Percentiles rank a stretch among this genome's conserved stretches.
Conservation (phyloP, 92 coral and sea anemone genomes). For the Bergia sp. region DNA sequence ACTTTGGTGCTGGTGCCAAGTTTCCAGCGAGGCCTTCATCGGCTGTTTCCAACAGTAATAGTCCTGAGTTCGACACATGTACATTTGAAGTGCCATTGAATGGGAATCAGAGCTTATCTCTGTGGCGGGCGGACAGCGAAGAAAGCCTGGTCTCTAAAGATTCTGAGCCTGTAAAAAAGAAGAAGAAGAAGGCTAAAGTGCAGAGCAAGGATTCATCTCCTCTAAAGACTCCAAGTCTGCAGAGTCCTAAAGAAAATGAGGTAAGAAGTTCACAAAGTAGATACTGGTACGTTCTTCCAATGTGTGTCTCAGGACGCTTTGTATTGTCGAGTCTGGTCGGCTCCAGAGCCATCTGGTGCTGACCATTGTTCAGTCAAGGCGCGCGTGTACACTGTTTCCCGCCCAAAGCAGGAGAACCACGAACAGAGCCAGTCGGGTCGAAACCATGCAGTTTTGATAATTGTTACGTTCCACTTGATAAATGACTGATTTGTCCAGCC, state of each 20-base stretch:
- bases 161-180: slow-evolving; percentile 70
- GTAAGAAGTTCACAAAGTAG: slow-evolving; percentile 40
- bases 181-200: slow-evolving; percentile 63
- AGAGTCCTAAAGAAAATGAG: slow-evolving; percentile 57
- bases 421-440: neutral
- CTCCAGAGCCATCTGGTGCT: too few species aligned
- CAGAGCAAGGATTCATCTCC: slow-evolving; percentile 42
- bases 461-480: neutral
- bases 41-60: slow-evolving; percentile 42
- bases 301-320: neutral
- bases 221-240: slow-evolving; percentile 46
- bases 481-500: neutral
- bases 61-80: slow-evolving; percentile 46
- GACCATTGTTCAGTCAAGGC: neutral
- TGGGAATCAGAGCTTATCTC: slow-evolving; percentile 64
- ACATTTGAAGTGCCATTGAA: slow-evolving; percentile 55
- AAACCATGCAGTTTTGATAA: neutral
- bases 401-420: neutral
- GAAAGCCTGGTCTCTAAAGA: slow-evolving; percentile 71
- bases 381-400: neutral
- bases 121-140: slow-evolving; percentile 69
- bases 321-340: too few species aligned
- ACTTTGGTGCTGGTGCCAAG: slow-evolving; percentile 81
- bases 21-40: slow-evolving; percentile 73
- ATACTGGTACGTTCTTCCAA: neutral